A percentile compares a stretch with the other conserved stretches of the same genome.
These are phyloP conservation scores for Callyntrura sp. DNA, from an alignment of 2,888 invertebrate species.

Conservation along the genomic window DNA sequence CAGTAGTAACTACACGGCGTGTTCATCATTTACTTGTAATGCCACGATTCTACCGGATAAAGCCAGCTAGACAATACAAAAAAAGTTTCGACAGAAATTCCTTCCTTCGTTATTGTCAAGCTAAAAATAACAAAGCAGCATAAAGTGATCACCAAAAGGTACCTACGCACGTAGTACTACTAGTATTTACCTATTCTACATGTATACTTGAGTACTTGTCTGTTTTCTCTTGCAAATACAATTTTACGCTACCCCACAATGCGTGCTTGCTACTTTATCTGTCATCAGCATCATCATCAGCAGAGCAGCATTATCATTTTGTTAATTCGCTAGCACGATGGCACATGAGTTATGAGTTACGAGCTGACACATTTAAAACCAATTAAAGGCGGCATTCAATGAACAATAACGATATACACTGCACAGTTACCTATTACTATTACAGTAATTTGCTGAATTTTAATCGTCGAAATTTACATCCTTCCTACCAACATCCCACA, in stretches of 20 bases:
- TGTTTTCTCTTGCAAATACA: too few species aligned
- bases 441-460: slow-evolving; percentile 58
- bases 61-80: background rate
- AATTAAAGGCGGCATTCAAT: slow-evolving; percentile 64
- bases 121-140: too few species aligned
- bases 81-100: background rate
- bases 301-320: slow-evolving; percentile 7
- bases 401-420: slow-evolving; percentile 35
- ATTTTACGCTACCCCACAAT: too few species aligned
- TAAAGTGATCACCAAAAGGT: background rate
- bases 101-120: too few species aligned
- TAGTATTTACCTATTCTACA: background rate
- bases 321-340: slow-evolving; percentile 16
- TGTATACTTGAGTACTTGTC: background rate
- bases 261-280: background rate
- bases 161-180: background rate
- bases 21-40: background rate
- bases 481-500: background rate
- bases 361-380: slow-evolving; percentile 69
- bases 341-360: slow-evolving; percentile 15
- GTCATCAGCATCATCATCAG: background rate
- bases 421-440: slow-evolving; percentile 59
- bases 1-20: background rate
- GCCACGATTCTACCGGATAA: slow-evolving; percentile 8
- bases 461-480: slow-evolving; percentile 58